phyloP scores from a whole-genome alignment of 53 echinoderm and acorn worm genomes.

The Holothuria scabra region DNA sequence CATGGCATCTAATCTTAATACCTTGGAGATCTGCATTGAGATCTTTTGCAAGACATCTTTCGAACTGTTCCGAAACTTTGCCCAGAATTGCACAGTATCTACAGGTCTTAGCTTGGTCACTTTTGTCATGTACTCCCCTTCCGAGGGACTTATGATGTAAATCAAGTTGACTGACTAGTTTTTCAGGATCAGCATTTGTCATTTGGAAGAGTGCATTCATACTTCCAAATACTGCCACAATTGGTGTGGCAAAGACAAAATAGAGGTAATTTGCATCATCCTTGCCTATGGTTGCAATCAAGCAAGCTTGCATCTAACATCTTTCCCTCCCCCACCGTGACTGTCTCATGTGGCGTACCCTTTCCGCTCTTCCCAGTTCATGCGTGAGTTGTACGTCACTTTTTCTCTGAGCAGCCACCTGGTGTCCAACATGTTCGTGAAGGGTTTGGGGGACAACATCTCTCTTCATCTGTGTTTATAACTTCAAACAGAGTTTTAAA shows the following conservation, averaged over 20 bases:
- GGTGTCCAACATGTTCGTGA: not conserved
- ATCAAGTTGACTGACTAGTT: conserved; percentile 1
- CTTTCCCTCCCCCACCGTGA: not conserved
- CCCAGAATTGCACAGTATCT: not conserved
- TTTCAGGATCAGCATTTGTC: conserved; percentile 26
- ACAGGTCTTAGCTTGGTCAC: not conserved
- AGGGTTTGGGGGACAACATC: not conserved
- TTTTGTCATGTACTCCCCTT: conserved; percentile 23
- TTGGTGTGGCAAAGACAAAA: conserved; percentile 18
- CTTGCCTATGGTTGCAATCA: not conserved
- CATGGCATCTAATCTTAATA: conserved; percentile 6
- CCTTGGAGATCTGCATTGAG: not conserved
- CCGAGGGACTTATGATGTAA: conserved; percentile 2
- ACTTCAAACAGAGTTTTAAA: not conserved
- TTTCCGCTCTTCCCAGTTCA: conserved; percentile 15
- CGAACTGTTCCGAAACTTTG: not conserved
- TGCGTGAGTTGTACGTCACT: not conserved
- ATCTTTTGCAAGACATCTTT: not conserved
- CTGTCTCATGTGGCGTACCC: not conserved
- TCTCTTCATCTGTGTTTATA: not conserved
- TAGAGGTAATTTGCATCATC: conserved; percentile 9
- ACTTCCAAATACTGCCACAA: not conserved
- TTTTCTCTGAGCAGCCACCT: conserved; percentile 6
- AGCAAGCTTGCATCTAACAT: not conserved
- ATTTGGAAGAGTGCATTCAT: conserved; percentile 7